Evolutionary conservation across 2,113 vertebrate species (phyloP).

Genomic region (Trinectes maculatus): DNA sequence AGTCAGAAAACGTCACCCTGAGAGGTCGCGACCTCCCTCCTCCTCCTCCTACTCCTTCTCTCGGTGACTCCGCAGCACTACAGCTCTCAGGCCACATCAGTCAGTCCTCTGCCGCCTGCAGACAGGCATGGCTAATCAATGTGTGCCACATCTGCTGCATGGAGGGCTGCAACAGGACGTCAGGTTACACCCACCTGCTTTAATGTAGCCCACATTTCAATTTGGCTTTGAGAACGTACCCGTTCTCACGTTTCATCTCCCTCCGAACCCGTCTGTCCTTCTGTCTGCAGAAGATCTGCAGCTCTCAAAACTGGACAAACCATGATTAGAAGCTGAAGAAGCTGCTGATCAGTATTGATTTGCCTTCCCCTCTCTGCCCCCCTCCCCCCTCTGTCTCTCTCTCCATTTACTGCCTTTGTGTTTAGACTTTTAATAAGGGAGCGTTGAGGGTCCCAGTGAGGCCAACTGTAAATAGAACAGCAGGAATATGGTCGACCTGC

Average conservation of each 20-base stretch:
- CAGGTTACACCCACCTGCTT: constrained; percentile 1
- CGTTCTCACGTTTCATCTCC: not conserved
- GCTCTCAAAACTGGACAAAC: not conserved
- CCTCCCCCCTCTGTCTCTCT: constrained; percentile 14
- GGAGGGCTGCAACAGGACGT: not conserved
- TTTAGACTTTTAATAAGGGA: constrained; percentile 73
- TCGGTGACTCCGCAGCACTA: constrained; percentile 11
- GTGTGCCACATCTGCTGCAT: constrained; percentile 47
- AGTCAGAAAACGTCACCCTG: not conserved
- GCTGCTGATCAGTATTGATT: constrained; percentile 38
- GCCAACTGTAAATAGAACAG: constrained; percentile 69
- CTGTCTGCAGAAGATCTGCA: not conserved
- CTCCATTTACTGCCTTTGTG: constrained; percentile 41
- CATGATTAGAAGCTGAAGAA: constrained; percentile 15
- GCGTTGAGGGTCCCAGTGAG: constrained; percentile 71
- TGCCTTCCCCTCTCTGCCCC: constrained; percentile 13
- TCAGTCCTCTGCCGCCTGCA: constrained; percentile 21
- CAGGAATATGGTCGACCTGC: constrained; percentile 59
- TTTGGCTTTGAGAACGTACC: too few species aligned
- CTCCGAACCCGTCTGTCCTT: not conserved
- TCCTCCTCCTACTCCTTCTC: not conserved
- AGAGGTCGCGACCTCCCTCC: not conserved
- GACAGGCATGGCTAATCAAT: constrained; percentile 64
- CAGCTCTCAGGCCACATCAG: constrained; percentile 33
- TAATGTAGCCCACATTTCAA: not conserved